Conservation (phyloP, 2,113 vertebrate species). For the Cavia aperea region DNA sequence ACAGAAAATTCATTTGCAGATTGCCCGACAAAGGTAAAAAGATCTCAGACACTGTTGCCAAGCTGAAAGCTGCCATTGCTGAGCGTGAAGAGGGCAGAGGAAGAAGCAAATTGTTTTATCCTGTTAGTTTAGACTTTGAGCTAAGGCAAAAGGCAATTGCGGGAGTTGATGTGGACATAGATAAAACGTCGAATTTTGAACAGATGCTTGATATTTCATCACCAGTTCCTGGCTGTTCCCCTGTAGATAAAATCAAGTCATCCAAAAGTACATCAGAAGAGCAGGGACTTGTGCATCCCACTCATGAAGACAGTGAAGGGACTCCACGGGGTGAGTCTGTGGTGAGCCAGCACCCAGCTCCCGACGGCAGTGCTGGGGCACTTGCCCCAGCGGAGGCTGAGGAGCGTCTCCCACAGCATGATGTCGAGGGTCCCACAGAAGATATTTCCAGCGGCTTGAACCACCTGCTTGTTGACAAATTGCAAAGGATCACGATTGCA, state of each 20-base stretch:
- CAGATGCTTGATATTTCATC: slow-evolving; percentile 45
- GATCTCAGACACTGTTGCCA: slow-evolving; percentile 82
- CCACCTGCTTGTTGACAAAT: slow-evolving; percentile 73
- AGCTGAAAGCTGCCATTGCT: slow-evolving; percentile 79
- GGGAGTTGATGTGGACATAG: neutral
- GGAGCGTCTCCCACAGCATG: neutral
- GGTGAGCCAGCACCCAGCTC: neutral
- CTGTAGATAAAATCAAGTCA: neutral
- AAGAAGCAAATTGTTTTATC: slow-evolving; percentile 73
- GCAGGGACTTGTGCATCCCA: neutral
- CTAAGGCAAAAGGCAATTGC: slow-evolving; percentile 62
- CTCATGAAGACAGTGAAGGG: neutral
- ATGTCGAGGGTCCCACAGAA: neutral
- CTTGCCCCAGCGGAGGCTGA: neutral
- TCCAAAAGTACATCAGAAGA: slow-evolving; percentile 20
- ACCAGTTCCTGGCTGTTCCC: slow-evolving; percentile 38
- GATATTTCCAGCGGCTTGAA: slow-evolving; percentile 60
- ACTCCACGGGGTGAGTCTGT: slow-evolving; percentile 6
- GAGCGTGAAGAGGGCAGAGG: slow-evolving; percentile 76
- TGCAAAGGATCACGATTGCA: slow-evolving; percentile 79
- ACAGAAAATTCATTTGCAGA: slow-evolving; percentile 85
- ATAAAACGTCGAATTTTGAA: slow-evolving; percentile 43
- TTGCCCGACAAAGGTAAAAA: slow-evolving; percentile 94
- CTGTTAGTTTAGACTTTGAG: slow-evolving; percentile 80
- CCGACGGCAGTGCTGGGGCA: neutral